phyloP scores from a whole-genome alignment of 92 coral and sea anemone species.

The Meandrina meandrites region DNA sequence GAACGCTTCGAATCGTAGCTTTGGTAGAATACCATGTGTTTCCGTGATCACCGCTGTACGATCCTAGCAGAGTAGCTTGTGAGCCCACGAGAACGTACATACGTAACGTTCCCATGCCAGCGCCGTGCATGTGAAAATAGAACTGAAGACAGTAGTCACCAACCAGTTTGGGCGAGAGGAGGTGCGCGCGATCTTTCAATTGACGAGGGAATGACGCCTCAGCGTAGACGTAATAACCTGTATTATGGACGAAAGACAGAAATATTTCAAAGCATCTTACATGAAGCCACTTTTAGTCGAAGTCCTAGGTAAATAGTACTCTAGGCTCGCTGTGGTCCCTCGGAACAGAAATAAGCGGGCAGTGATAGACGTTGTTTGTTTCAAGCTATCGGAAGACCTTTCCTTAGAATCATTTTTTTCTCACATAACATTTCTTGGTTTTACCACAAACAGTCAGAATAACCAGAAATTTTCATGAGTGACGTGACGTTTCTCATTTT shows the following conservation, averaged over 20 bases:
- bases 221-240: slow-evolving; percentile 42
- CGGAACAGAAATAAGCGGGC: no score
- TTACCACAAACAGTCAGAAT: no score
- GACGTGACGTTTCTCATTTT: no score
- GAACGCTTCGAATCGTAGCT: not conserved
- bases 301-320: no score
- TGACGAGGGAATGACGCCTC: slow-evolving; percentile 35
- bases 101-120: slow-evolving; percentile 17
- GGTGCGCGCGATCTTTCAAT: slow-evolving; percentile 20
- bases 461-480: no score
- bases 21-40: slow-evolving; percentile 8
- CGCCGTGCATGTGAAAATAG: slow-evolving; percentile 37
- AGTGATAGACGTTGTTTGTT: no score
- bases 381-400: no score
- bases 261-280: no score
- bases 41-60: slow-evolving; percentile 28
- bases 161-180: slow-evolving; percentile 23
- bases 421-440: no score
- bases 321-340: no score
- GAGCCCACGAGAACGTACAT: slow-evolving; percentile 12
- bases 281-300: no score
- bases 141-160: slow-evolving; percentile 30
- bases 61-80: not conserved
- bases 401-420: no score
- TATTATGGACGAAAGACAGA: not conserved